Conservation (phyloP, 2,797 vertebrate genomes). For the Acanthornis magna region DNA sequence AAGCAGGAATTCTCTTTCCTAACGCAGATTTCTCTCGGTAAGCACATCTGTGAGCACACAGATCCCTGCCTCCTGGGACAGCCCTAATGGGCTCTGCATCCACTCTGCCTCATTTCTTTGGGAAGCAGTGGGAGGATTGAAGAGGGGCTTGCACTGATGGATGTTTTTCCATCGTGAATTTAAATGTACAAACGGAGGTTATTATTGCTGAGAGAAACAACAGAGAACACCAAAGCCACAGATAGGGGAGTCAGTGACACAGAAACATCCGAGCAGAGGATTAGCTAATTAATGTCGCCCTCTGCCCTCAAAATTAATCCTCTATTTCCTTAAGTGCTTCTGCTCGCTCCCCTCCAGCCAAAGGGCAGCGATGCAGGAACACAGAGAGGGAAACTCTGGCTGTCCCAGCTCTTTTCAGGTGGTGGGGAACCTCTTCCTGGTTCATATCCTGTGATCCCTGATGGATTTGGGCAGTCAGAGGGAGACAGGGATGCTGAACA, state of each 20-base stretch:
- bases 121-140: background rate
- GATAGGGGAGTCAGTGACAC: background rate
- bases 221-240: background rate
- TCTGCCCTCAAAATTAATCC: background rate
- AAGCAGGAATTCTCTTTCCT: background rate
- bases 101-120: conserved; percentile 20
- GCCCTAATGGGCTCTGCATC: conserved; percentile 48
- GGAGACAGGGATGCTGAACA: background rate
- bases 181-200: background rate
- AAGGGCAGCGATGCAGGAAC: background rate
- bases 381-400: background rate
- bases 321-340: background rate
- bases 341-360: background rate
- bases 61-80: conserved; percentile 31
- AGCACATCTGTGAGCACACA: conserved; percentile 6
- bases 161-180: background rate
- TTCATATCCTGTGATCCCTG: background rate
- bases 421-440: background rate
- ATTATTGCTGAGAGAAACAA: background rate
- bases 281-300: conserved; percentile 13
- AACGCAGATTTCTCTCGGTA: background rate
- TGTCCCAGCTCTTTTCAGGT: background rate
- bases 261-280: background rate
- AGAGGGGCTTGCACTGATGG: background rate
- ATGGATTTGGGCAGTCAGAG: background rate